These are phyloP conservation scores for Agapostemon virescens DNA, from an alignment of 2,888 invertebrate species.

Conservation along the genomic window DNA sequence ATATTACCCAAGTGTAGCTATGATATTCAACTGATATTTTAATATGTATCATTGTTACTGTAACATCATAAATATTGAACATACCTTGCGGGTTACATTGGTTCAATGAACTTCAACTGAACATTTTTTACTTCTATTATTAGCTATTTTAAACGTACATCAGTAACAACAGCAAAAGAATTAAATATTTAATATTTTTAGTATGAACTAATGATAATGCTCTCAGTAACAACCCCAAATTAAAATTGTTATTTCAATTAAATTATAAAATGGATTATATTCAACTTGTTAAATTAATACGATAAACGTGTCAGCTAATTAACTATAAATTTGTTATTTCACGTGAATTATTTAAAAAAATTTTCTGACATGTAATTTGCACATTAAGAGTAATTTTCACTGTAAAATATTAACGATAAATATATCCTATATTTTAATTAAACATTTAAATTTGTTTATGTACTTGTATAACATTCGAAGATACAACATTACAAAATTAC, in stretches of 20 bases:
- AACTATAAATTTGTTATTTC: neutral
- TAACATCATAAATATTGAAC: constrained; percentile 3
- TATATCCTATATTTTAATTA: neutral
- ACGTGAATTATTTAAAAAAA: neutral
- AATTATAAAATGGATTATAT: neutral
- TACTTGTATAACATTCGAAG: neutral
- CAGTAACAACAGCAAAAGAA: neutral
- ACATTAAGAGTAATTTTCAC: neutral
- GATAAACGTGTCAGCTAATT: too few species aligned
- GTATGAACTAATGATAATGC: too few species aligned
- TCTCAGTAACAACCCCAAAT: neutral
- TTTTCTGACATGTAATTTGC: neutral
- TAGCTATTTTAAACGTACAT: neutral
- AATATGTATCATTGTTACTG: neutral
- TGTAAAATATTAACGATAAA: too few species aligned
- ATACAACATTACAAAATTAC: neutral
- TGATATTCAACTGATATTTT: neutral
- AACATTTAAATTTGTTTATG: neutral
- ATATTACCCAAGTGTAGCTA: neutral
- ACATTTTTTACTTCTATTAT: neutral
- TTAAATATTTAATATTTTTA: neutral
- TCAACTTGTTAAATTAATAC: neutral
- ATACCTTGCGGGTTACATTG: neutral
- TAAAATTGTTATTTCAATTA: neutral
- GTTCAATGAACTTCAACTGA: constrained; percentile 25